Percentiles rank a stretch among this genome's conserved stretches.
Conservation (phyloP, 2,113 vertebrate species). For the Nanorana parkeri region DNA sequence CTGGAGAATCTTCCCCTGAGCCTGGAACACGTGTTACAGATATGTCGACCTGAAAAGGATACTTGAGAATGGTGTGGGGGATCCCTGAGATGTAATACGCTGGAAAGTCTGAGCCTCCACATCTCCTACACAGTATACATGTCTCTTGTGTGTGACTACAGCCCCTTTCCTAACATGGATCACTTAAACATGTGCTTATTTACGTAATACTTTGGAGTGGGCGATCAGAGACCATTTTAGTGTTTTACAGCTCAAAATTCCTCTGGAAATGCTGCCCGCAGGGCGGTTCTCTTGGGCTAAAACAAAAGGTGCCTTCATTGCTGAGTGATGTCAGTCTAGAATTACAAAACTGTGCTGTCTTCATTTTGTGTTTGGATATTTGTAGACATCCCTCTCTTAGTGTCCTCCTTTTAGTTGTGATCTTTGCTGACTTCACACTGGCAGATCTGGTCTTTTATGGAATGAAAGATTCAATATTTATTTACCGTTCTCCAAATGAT, state of each 20-base stretch:
- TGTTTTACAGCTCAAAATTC: not conserved
- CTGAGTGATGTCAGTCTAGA: not conserved
- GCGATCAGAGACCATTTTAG: not conserved
- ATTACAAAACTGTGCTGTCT: not conserved
- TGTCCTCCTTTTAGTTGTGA: too few species aligned
- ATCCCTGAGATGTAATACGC: slow-evolving; percentile 12
- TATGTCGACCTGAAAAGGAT: not conserved
- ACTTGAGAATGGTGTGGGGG: slow-evolving; percentile 2
- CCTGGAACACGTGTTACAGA: slow-evolving; percentile 11
- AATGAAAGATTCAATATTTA: too few species aligned
- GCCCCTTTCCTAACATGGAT: not conserved
- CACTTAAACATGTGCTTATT: slow-evolving; percentile 2
- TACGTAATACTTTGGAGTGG: not conserved
- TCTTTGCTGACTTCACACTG: too few species aligned
- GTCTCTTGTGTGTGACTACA: not conserved
- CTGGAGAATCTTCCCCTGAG: slow-evolving; percentile 24
- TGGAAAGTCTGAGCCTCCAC: not conserved
- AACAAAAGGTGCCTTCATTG: not conserved
- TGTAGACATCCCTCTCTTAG: too few species aligned
- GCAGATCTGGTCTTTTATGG: too few species aligned
- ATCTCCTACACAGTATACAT: not conserved
- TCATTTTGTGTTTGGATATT: too few species aligned
- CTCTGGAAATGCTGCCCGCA: not conserved
- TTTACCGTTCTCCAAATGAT: too few species aligned
- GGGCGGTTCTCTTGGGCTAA: too few species aligned